A percentile compares a stretch with the other conserved stretches of the same genome.
Evolutionary conservation across 2,113 vertebrate species (phyloP).

Genomic region (Melanostigma gelatinosum): DNA sequence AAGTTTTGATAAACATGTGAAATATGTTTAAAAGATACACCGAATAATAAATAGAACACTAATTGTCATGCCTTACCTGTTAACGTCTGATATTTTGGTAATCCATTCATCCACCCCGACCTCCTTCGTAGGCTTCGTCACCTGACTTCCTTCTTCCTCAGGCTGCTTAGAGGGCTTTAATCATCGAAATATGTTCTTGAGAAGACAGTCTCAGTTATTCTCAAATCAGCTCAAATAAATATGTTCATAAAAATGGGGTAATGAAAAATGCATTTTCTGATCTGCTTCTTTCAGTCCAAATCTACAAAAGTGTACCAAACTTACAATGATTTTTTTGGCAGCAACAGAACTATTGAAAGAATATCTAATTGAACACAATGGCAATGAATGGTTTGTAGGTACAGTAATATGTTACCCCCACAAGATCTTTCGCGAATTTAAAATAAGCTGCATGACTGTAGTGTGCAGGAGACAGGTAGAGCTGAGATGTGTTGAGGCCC

Average conservation of each 20-base stretch:
- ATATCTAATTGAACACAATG: background rate
- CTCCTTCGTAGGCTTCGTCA: no score
- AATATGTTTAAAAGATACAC: background rate
- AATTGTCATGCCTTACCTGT: background rate
- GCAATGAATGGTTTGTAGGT: background rate
- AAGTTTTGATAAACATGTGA: background rate
- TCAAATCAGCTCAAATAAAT: background rate
- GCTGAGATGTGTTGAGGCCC: conserved; percentile 12
- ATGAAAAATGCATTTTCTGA: no score
- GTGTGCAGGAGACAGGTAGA: conserved; percentile 25
- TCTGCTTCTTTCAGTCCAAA: no score
- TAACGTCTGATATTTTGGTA: no score
- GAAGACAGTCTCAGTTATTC: background rate
- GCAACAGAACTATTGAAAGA: background rate
- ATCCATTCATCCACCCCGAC: no score
- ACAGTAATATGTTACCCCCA: background rate
- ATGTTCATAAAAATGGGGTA: background rate
- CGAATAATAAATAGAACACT: background rate
- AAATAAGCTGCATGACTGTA: background rate
- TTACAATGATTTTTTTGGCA: background rate
- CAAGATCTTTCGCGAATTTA: background rate
- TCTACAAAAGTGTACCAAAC: no score
- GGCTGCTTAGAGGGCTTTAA: no score
- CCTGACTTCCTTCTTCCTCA: no score
- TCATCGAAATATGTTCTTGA: no score